Conservation (phyloP, 2,888 invertebrate genomes). For the Synergus umbraculus region DNA sequence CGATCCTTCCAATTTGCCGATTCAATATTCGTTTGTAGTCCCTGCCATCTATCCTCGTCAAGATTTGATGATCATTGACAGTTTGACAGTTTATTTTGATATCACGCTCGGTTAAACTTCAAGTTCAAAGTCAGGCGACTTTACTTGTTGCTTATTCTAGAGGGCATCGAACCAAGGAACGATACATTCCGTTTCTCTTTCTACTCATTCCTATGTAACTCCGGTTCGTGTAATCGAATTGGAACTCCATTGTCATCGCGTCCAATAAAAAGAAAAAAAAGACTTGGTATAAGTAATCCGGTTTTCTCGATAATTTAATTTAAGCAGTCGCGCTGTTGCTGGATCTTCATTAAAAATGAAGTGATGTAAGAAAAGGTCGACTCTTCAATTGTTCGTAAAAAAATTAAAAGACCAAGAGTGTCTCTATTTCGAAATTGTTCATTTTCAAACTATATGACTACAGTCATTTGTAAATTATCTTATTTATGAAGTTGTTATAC, state of each 20-base stretch:
- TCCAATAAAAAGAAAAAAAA: not conserved
- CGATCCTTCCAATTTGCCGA: constrained; percentile 8
- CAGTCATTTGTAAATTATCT: too few relatives aligned
- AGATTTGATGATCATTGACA: constrained; percentile 31
- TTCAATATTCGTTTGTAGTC: not conserved
- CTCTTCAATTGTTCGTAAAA: not conserved
- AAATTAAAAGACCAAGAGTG: not conserved
- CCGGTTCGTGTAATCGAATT: constrained; percentile 28
- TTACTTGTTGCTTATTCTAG: constrained; percentile 25
- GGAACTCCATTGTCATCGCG: constrained; percentile 30
- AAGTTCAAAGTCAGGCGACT: constrained; percentile 26
- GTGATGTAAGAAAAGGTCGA: not conserved
- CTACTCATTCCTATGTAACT: constrained; percentile 34
- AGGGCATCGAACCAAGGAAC: constrained; percentile 26
- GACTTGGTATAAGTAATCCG: not conserved
- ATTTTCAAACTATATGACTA: too few relatives aligned
- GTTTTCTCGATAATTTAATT: constrained; percentile 29
- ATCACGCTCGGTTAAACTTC: constrained; percentile 24
- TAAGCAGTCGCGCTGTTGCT: not conserved
- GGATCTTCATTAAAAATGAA: not conserved
- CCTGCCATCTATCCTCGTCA: constrained; percentile 20
- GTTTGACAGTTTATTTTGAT: constrained; percentile 34
- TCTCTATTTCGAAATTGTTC: too few relatives aligned
- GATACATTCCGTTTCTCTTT: constrained; percentile 38
- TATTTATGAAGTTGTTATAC: too few relatives aligned